A percentile compares a stretch with the other conserved stretches of the same genome.
These are phyloP conservation scores for Lithophane socia DNA, from an alignment of 2,888 invertebrate genomes.

Conservation along the genomic window DNA sequence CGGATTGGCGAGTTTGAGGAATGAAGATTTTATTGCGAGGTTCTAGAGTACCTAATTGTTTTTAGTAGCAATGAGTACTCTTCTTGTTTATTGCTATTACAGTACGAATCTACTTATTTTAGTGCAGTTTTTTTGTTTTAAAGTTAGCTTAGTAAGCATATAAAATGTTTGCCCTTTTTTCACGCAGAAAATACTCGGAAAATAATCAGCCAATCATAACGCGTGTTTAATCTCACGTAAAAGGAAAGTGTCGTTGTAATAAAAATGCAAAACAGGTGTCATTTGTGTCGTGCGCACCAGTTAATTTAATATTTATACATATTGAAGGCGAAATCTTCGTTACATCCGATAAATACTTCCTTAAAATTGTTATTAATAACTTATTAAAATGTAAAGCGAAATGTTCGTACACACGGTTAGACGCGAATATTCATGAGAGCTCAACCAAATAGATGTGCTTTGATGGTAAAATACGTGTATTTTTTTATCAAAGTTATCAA, in stretches of 20 bases:
- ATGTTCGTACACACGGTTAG: constrained; percentile 1
- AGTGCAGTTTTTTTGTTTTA: background rate
- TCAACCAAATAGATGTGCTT: background rate
- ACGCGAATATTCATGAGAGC: constrained; percentile 16
- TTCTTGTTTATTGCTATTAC: constrained; percentile 3
- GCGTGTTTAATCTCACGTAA: constrained; percentile 41
- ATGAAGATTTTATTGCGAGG: constrained; percentile 29
- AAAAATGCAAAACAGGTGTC: constrained; percentile 75
- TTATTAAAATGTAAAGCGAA: constrained; percentile 28
- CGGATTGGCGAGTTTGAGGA: constrained; percentile 8
- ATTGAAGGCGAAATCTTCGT: constrained; percentile 11
- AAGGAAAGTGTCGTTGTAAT: constrained; percentile 71
- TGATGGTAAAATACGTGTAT: background rate
- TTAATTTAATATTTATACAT: constrained; percentile 35
- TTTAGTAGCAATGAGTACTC: constrained; percentile 15
- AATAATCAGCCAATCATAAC: constrained; percentile 36
- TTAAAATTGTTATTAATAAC: constrained; percentile 8
- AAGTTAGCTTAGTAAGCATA: background rate
- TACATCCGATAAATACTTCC: constrained; percentile 26
- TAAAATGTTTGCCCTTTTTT: background rate
- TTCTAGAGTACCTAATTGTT: constrained; percentile 5
- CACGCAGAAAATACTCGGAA: background rate
- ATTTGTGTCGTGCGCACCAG: constrained; percentile 31
- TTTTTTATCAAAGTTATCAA: background rate
- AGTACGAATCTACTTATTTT: background rate